Base-by-base conservation (phyloP, 2,888 invertebrate genomes). In the Rhyacophila evoluta region DNA sequence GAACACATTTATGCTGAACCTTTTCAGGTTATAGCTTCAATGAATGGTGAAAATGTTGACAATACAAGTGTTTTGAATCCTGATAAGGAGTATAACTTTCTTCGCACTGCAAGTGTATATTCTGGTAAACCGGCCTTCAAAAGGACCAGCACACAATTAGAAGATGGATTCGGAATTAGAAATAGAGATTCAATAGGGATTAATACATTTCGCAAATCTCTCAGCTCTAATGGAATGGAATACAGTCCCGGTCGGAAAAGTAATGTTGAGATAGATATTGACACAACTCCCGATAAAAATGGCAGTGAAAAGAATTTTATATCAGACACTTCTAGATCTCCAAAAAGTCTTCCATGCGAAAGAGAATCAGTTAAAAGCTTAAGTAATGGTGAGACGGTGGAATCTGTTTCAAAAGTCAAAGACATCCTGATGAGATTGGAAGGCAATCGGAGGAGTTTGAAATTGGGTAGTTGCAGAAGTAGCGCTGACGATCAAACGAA, bases 1-100 rank as follows among this genome's bases (percentile, higher is more conserved):
- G 92, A 92, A 83, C 92, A 92, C 83, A 91, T 93, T 28, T 93
- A 93, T 84, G 92, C 92, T 82, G 92, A 92, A 83, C 93, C 93
- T 0, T 91, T 87, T 84, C 85, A 86, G 29, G 68, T 78, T 29
- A 19, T 55, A 8, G 19, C 55, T 55, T 2, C 55, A 10, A 4
- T 19, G 1, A 12, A 69, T 1, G n/a, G 6, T 28, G 69, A 29
- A 1, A 15, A 69, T 69, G 2, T 29, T 28, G 55, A 25, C 25
- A 10, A 12, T 1, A 2, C 15, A 1, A 19, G 15, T 73, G 69
- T 29, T 1, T 12, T 69, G 19, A 29, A 33, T 69, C 28, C 15
- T 28, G 28, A 69, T 28, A 69, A 69, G 11, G 75, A 75, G 28
- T 67, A 33, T 19, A 15, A 29, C 27, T 73, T 39, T 41, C 73